Evolutionary conservation across 2,113 vertebrate species (phyloP), one percentile per base, ranked within the genome.

Genomic region (Tragulus kanchil): DNA sequence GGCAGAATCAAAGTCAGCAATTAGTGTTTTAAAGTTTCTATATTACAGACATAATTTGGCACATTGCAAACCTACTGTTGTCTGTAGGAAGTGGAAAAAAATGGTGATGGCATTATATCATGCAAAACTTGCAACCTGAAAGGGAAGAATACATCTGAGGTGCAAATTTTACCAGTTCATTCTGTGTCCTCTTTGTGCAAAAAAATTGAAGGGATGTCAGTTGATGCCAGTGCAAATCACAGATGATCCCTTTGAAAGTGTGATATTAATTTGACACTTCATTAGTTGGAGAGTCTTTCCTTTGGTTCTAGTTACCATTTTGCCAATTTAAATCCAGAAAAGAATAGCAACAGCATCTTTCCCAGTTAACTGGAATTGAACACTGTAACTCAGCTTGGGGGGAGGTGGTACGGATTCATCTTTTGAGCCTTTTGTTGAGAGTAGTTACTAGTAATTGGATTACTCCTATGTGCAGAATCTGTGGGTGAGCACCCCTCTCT

Each of bases 291-390:
- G 52, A 48, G 64, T n/a, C 5, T 85, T 77, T 83, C 64, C 92
- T 89, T 97, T 91, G 94, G 54, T 89, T 95, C 92, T 54, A 71
- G 0, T 79, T 90, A 90, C 56, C 93, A 92, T 89, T 92, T 97
- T 97, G 67, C 93, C 90, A 36, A 12, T 71, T 89, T 73, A 75
- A 98, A 97, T 95, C 90, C 81, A 94, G 78, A 93, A 93, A 62
- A 75, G 64, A 94, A 28, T 17, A 96, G 73, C 89, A 97, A 26
- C 83, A 94, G 7, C 10, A 87, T 90, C 17, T 2, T 94, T 95
- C 93, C 94, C 96, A 98, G 71, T 42, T 52, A 64, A 61, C 56
- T 87, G 96, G 54, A 21, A 95, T 7, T 0, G 56, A 97, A 67
- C 42, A 0, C 15, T 6, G 17, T 2, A 83, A n/a, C 88, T 95